Percentiles rank a stretch among this genome's conserved stretches.
phyloP scores from a whole-genome alignment of 2,797 vertebrate genomes.

The Garrulus glandarius region DNA sequence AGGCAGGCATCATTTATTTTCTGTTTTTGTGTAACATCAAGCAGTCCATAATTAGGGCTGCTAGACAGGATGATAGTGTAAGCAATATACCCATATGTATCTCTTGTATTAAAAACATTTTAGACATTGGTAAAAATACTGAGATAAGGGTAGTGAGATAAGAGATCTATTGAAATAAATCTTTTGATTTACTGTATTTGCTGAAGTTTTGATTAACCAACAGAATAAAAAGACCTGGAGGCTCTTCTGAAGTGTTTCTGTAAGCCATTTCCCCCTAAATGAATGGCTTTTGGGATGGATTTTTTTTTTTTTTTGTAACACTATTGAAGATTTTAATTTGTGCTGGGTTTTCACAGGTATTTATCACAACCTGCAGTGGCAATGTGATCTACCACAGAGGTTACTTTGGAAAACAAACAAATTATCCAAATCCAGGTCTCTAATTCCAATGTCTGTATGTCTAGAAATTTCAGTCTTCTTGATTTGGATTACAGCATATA shows the following conservation, averaged over 20 bases:
- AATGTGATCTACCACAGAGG: background rate
- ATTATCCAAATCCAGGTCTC: background rate
- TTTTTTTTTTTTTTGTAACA: background rate
- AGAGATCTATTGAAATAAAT: slow-evolving; percentile 1
- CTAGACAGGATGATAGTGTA: background rate
- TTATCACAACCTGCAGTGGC: background rate
- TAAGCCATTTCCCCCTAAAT: background rate
- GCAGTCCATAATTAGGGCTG: background rate
- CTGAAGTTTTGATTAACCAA: slow-evolving; percentile 47
- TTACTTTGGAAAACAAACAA: background rate
- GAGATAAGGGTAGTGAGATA: background rate
- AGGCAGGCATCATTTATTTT: background rate
- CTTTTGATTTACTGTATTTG: slow-evolving; percentile 45
- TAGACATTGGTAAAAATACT: background rate
- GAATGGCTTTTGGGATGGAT: background rate
- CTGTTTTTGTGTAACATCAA: background rate
- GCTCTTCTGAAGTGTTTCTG: background rate
- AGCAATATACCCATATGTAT: background rate
- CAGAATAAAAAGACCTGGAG: background rate
- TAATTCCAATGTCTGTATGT: background rate
- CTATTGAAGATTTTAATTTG: background rate
- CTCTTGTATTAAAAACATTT: background rate
- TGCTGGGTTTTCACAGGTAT: background rate
- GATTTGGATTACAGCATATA: background rate
- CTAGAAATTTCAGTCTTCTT: background rate